Evolutionary conservation across 2,797 vertebrate genomes (phyloP).

Genomic region (Thamnophis elegans): DNA sequence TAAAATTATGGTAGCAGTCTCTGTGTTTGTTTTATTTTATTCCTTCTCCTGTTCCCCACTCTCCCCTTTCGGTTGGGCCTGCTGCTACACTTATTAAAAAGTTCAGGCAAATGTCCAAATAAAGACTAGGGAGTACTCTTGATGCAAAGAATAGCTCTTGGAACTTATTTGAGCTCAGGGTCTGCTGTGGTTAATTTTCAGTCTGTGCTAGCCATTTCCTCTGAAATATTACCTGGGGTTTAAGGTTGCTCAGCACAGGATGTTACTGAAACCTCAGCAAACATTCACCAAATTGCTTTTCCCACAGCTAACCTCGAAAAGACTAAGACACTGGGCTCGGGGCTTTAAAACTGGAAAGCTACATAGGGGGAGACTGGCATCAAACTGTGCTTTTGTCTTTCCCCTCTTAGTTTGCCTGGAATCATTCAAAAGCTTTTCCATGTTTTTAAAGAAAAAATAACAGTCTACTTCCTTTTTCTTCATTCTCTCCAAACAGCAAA

Average conservation of each 20-base stretch:
- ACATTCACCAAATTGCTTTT: constrained; percentile 70
- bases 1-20: not conserved
- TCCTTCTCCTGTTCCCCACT: not conserved
- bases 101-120: constrained; percentile 75
- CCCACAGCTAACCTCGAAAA: constrained; percentile 73
- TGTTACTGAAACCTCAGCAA: constrained; percentile 74
- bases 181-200: constrained; percentile 77
- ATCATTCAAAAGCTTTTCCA: constrained; percentile 72
- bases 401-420: constrained; percentile 69
- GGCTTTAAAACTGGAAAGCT: constrained; percentile 71
- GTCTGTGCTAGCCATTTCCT: constrained; percentile 78
- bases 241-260: constrained; percentile 79
- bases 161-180: constrained; percentile 69
- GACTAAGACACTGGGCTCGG: constrained; percentile 71
- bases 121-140: constrained; percentile 62
- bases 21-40: constrained; percentile 33
- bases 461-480: not conserved
- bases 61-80: constrained; percentile 26
- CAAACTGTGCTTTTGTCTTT: constrained; percentile 68
- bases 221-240: constrained; percentile 80
- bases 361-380: constrained; percentile 66
- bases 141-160: constrained; percentile 76
- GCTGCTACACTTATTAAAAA: constrained; percentile 78
- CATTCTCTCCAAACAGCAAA: not conserved
- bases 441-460: constrained; percentile 46